These are phyloP conservation scores for Turritopsis rubra DNA, from an alignment of 30 jellyfish, hydroid and myxozoan species.

Conservation along the genomic window DNA sequence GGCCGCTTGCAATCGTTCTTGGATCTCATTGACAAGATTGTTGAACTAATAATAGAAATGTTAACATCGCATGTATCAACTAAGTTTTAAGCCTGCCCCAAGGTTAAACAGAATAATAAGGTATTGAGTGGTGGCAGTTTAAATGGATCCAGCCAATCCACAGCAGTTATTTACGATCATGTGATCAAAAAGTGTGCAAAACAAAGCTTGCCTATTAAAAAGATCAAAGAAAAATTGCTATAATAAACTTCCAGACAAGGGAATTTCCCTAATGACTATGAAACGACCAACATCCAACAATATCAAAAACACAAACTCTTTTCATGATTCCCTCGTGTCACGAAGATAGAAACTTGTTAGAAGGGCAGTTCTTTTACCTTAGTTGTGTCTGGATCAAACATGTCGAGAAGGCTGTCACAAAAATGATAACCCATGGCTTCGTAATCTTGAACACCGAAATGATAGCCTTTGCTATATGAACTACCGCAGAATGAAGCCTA, in stretches of 20 bases:
- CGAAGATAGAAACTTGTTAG: background rate
- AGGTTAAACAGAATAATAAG: too few species aligned
- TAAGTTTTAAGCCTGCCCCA: too few species aligned
- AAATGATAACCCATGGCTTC: conserved; percentile 85
- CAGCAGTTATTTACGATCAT: too few species aligned
- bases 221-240: too few species aligned
- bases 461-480: conserved; percentile 69
- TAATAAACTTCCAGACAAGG: too few species aligned
- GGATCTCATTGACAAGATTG: conserved; percentile 43
- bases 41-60: background rate
- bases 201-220: too few species aligned
- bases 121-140: too few species aligned
- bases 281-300: too few species aligned
- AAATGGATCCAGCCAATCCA: too few species aligned
- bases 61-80: background rate
- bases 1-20: conserved; percentile 24
- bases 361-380: conserved; percentile 53
- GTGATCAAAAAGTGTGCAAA: too few species aligned
- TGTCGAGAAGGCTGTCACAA: conserved; percentile 81
- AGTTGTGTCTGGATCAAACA: conserved; percentile 81
- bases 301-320: background rate
- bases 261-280: too few species aligned
- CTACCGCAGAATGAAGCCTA: conserved; percentile 95
- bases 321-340: background rate
- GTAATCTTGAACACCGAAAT: conserved; percentile 65